Evolutionary conservation across 2,113 vertebrate species (phyloP).

Genomic region (Phyllostomus hastatus): DNA sequence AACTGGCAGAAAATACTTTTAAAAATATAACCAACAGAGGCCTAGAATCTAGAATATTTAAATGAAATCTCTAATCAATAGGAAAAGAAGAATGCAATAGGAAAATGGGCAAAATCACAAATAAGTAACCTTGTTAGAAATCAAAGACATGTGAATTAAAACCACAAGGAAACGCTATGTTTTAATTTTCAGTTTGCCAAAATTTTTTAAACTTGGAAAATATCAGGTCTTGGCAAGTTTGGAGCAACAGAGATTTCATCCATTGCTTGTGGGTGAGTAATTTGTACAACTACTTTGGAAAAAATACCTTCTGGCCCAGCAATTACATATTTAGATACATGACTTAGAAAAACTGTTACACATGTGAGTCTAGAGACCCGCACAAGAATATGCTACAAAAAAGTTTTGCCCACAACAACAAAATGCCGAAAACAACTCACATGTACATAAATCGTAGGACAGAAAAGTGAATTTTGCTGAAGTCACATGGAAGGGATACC

Average conservation of each 20-base stretch:
- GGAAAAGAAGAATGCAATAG: background rate
- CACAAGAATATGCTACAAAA: background rate
- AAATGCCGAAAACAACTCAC: background rate
- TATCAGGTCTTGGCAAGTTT: background rate
- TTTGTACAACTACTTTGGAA: background rate
- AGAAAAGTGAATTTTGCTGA: background rate
- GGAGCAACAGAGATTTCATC: background rate
- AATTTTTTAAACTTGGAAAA: conserved; percentile 44
- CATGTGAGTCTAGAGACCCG: background rate
- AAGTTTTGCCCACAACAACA: background rate
- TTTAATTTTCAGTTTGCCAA: background rate
- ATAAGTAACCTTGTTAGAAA: background rate
- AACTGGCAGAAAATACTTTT: background rate
- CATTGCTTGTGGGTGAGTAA: background rate
- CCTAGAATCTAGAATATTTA: background rate
- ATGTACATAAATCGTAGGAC: background rate
- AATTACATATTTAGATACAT: background rate
- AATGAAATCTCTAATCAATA: background rate
- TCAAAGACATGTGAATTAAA: conserved; percentile 38
- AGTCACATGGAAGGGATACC: background rate
- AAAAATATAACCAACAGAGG: background rate
- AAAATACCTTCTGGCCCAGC: background rate
- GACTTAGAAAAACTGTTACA: background rate
- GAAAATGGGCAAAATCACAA: background rate
- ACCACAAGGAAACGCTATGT: background rate